Base-by-base conservation (phyloP, 2,888 invertebrate species). In the Ceratothoa steindachneri region DNA sequence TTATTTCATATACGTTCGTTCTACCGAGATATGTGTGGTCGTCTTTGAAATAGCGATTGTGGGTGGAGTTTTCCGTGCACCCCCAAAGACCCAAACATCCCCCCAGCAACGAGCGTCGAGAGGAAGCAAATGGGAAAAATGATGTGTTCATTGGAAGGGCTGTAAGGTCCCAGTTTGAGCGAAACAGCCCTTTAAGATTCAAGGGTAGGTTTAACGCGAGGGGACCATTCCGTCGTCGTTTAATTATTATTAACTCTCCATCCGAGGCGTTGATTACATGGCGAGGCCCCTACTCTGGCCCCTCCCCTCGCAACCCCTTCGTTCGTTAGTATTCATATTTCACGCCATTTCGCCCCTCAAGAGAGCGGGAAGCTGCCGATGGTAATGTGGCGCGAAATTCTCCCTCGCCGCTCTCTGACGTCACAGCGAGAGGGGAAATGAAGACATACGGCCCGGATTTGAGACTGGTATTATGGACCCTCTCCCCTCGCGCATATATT, bases 401-500 rank as follows among this genome's bases (percentile, higher is more conserved):
- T 24, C 60, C 60, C 27, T 24, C 3, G 60, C 19, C 22, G 22
- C 27, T 24, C 27, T n/a, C 19, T 60, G 60, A 60, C 60, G 60
- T 60, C 60, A 60, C 60, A 22, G 12, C 22, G 12, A 60, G 15
- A 60, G 60, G 60, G 60, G 60, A 60, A 60, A 60, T 60, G 60
- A 60, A 60, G 60, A 60, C 60, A 60, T 60, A 60, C 60, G 60
- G 60, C 60, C 19, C 22, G 60, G 60, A 60, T 60, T 60, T 60
- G 60, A n/a, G 60, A 60, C 60, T 60, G 60, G 60, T 60, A 60
- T 60, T 60, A 60, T 60, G 60, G 60, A 60, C 60, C 60, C 27
- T 60, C 24, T 60, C 60, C 60, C 60, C 60, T 60, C 60, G 24
- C 27, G 60, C 60, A 60, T 60, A 60, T 60, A 60, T 60, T 60